Percentiles rank a stretch among this genome's conserved stretches.
These are phyloP conservation scores for Galeopterus variegatus DNA, from an alignment of 2,113 vertebrate species.

Conservation along the genomic window DNA sequence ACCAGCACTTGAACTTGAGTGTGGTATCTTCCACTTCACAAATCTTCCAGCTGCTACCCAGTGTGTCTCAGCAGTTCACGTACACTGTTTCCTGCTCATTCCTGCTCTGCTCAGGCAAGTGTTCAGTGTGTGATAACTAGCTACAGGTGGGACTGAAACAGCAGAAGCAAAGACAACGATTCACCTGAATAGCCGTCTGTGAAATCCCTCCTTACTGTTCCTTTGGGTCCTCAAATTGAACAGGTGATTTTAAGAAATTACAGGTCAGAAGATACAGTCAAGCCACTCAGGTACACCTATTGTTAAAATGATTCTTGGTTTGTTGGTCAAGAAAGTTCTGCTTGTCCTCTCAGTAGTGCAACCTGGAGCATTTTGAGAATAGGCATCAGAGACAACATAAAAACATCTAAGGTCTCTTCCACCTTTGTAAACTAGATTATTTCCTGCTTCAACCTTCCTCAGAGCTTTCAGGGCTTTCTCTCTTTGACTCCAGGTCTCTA, in stretches of 20 bases:
- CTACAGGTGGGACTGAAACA: neutral
- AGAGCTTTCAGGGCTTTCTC: neutral
- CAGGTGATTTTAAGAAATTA: neutral
- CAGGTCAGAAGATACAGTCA: conserved; percentile 1
- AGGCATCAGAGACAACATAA: neutral
- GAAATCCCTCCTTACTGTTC: neutral
- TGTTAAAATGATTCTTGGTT: conserved; percentile 19
- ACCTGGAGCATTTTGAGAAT: neutral
- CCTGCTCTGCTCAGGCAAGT: neutral
- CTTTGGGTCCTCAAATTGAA: neutral
- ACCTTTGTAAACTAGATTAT: neutral
- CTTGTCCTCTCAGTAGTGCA: neutral
- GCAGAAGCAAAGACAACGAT: neutral
- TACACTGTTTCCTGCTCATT: neutral
- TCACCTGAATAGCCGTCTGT: neutral
- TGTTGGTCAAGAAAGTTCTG: conserved; percentile 32
- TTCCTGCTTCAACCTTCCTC: neutral
- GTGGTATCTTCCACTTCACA: neutral
- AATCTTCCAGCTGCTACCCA: neutral
- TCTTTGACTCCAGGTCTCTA: neutral
- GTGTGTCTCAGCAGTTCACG: neutral
- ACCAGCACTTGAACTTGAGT: neutral
- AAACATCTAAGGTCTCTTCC: neutral
- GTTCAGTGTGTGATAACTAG: neutral
- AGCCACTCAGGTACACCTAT: neutral